Evolutionary conservation across 2,797 vertebrate species (phyloP).

Genomic region (Salarias fasciatus): DNA sequence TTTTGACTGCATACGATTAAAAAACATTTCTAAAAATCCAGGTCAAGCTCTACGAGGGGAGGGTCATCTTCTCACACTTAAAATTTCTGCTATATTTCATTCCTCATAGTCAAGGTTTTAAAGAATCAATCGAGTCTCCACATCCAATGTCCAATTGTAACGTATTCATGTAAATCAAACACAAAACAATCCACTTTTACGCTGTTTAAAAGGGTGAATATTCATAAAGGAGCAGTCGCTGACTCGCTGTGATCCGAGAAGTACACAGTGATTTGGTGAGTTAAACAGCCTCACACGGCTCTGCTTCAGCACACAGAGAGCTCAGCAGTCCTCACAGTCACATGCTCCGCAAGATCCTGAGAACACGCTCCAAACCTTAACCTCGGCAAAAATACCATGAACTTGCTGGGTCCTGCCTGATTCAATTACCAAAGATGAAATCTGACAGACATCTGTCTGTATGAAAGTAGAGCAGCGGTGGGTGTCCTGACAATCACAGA

Average conservation of each 20-base stretch:
- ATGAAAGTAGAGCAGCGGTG: neutral
- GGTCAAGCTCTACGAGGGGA: too few relatives aligned
- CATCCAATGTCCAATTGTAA: neutral
- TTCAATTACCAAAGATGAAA: conserved; percentile 9
- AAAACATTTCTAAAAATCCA: too few relatives aligned
- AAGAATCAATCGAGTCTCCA: neutral
- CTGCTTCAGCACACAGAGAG: conserved; percentile 66
- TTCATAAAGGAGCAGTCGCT: conserved; percentile 37
- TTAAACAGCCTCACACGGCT: conserved; percentile 84
- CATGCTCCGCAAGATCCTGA: conserved; percentile 66
- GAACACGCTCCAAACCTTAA: conserved; percentile 47
- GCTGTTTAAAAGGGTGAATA: conserved; percentile 34
- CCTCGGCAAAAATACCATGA: conserved; percentile 43
- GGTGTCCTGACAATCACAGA: neutral
- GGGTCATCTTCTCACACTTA: too few relatives aligned
- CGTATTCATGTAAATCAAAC: neutral
- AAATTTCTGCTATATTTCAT: too few relatives aligned
- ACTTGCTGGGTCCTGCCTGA: conserved; percentile 34
- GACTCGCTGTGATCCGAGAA: neutral
- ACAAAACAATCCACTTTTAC: neutral
- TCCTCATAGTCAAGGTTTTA: neutral
- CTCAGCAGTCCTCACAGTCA: conserved; percentile 67
- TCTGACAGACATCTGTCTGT: conserved; percentile 4
- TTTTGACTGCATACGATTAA: too few relatives aligned
- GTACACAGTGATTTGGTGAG: conserved; percentile 33